Evolutionary conservation across 2,797 vertebrate genomes (phyloP), one percentile per base, ranked within the genome.

Genomic region (Distichodus sexfasciatus): DNA sequence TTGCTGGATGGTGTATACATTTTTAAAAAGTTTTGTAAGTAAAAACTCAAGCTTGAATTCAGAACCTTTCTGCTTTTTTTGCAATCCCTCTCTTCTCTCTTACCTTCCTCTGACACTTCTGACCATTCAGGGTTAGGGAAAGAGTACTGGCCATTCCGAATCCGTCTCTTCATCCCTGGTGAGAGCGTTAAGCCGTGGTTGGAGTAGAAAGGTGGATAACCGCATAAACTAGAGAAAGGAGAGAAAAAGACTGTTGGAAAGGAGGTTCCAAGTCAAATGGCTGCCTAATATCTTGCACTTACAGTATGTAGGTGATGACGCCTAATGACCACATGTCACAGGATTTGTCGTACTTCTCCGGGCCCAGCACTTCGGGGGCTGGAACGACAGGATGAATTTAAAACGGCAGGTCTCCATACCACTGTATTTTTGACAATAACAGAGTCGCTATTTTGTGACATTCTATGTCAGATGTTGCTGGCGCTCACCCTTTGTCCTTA

Each of bases 251-350:
- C 17, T 6, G 46, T 60, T 3, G 48, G 0, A 65, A 62, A 38
- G 19, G 44, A 10, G n/a, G 11, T 66, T 35, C 4, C 31, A 35
- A 35, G 10, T 4, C 31, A 4, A 35, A 35, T 35, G 31, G 4
- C 1, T 24, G 14, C 5, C 10, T n/a, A n/a, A n/a, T n/a, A 9
- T 6, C 31, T 53, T 3, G 15, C 40, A 94, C 94, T 94, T 66
- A 95, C 94, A 94, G 79, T 70, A 95, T 94, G 40, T 94, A 94
- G 93, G 95, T 94, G 83, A 95, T 95, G 88, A 95, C 94, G 0
- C 93, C 92, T 2, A 95, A 83, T 66, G 93, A 94, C 94, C 93
- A 95, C 93, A 95, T 94, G 80, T 96, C 94, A 66, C 94, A 96
- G 36, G 94, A 95, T 72, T 94, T 95, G 84, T 96, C 94, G 1